These are phyloP conservation scores for Cephus runcator DNA, from an alignment of 2,888 invertebrate genomes.

Conservation along the genomic window DNA sequence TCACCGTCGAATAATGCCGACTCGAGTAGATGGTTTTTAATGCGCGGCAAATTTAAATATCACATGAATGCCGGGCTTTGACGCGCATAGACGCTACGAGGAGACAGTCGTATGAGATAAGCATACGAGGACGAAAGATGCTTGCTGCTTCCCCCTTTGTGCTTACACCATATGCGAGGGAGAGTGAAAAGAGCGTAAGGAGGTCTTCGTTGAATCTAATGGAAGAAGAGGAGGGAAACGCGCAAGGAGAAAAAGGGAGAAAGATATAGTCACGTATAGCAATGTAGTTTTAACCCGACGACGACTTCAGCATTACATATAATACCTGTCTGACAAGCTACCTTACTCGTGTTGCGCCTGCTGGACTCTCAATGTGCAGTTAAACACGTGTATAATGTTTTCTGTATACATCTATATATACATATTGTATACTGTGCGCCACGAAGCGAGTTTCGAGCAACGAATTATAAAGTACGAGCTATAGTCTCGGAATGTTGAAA, in stretches of 20 bases:
- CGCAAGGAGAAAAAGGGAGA: constrained; percentile 3
- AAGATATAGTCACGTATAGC: constrained; percentile 15
- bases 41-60: background rate
- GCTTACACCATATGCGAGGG: background rate
- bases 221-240: background rate
- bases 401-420: background rate
- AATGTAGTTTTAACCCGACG: constrained; percentile 31
- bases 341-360: constrained; percentile 32
- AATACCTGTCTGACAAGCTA: constrained; percentile 39
- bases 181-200: background rate
- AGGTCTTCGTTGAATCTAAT: background rate
- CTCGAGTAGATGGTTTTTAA: background rate
- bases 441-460: background rate
- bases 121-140: background rate
- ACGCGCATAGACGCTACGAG: background rate
- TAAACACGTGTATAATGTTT: background rate
- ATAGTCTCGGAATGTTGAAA: background rate
- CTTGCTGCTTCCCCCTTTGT: background rate
- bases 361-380: background rate
- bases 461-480: background rate
- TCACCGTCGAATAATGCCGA: background rate
- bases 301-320: constrained; percentile 32
- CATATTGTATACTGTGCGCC: background rate
- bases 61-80: background rate
- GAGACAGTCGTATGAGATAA: background rate